Evolutionary conservation across 2,888 invertebrate species (phyloP), one percentile per base, ranked within the genome.

Genomic region (Drosophila cracens): DNA sequence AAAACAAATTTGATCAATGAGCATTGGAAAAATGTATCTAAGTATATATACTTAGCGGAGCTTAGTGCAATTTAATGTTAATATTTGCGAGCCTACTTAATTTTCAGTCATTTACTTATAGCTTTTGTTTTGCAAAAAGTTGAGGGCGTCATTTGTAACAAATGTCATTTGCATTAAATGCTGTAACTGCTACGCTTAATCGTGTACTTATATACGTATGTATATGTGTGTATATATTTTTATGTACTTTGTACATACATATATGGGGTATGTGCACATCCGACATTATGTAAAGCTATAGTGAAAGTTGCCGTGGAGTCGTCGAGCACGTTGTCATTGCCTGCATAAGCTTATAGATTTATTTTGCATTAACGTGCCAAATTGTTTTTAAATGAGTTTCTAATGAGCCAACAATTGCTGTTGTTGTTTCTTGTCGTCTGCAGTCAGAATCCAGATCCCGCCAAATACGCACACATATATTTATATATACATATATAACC

Each of bases 361-460:
- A 87, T 83, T 88, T 90, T 86, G 90, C 89, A 90, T 87, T 90
- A 87, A 83, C 86, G 83, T 88, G 83, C 89, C 90, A 87, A 87
- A 87, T 87, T 87, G 87, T 87, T 87, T 87, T 90, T 87, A 87
- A 89, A 87, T 87, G 87, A 90, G 87, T 86, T 87, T 87, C 87
- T 90, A 87, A 87, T 90, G 87, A 87, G 86, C 74, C 81, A 83
- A 83, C 89, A 90, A 90, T 90, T 81, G 83, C 66, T 70, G 63
- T 53, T 79, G 74, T 78, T 72, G 66, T 74, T 68, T 53, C 21
- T 57, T 40, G 63, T 70, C 58, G 70, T 57, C 62, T 65, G 65
- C 36, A 60, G 25, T 36, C 78, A 33, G 34, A 68, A 68, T 52
- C 56, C 64, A 71, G 59, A 82, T 73, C 57, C 61, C 49, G 58